Evolutionary conservation across 1,140 invertebrate species (phyloP), one percentile per base, ranked within the genome.

Genomic region (Palaemon carinicauda): DNA sequence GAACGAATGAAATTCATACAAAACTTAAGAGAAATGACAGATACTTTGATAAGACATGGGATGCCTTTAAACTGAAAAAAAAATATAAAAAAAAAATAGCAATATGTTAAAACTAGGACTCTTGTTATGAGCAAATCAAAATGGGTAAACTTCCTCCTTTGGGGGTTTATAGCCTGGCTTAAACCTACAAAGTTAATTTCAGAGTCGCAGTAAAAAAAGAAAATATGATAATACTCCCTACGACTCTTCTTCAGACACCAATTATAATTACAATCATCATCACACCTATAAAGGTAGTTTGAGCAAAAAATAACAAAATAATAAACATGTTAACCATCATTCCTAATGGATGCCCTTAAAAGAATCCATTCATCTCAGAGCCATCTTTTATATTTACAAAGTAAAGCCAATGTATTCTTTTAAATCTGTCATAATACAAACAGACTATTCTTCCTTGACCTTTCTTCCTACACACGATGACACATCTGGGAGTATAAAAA

Each of bases 401-500:
- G 15, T 14, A 69, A 31, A 69, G 29, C 65, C 21, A 69, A 69
- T 69, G 15, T 69, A 24, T 31, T 69, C 65, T 12, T 41, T 4
- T 5, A 69, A 69, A 69, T 31, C 65, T 69, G 65, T 14, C 65
- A 9, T 12, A 4, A 5, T 41, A 1, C 2, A 73, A 10, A 78
- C 27, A 80, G 27, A 53, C 19, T 7, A 4, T 41, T 73, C 29
- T 54, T 79, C 51, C 21, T 17, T 79, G 29, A 50, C 52, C 52
- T 19, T 52, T 54, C 33, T 54, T 33, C 78, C 54, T 80, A 52
- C 31, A 29, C 53, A 54, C 27, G 15, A 80, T 24, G 54, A 21
- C 33, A 80, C 78, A 80, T 54, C 54, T 52, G 52, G 54, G 50
- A 80, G 52, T 51, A 60, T 56, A 56, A 80, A 80, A 65, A 81